These are phyloP conservation scores for Phyto melanocephala DNA, from an alignment of 2,888 invertebrate species.

Conservation along the genomic window DNA sequence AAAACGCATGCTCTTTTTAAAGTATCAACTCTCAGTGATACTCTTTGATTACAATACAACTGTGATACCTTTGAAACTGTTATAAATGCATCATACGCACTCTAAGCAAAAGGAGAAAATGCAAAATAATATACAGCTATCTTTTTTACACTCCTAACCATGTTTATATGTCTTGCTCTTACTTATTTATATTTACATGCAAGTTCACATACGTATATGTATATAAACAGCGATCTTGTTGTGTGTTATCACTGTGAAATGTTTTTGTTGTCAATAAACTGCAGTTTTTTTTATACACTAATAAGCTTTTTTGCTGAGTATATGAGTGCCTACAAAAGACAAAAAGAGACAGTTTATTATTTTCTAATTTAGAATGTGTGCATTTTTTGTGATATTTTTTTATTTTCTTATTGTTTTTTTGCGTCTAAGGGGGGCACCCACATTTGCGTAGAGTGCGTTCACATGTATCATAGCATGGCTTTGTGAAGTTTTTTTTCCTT, in stretches of 20 bases:
- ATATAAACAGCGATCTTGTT: constrained; percentile 22
- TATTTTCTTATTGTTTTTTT: constrained; percentile 31
- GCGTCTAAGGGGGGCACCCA: constrained; percentile 59
- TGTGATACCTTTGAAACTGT: constrained; percentile 25
- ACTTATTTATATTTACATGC: no score
- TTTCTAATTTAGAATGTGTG: not conserved
- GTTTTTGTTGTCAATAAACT: constrained; percentile 33
- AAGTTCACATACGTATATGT: no score
- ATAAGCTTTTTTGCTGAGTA: not conserved
- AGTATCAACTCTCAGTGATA: constrained; percentile 38
- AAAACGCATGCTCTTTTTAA: constrained; percentile 53
- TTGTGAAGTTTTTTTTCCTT: constrained; percentile 7
- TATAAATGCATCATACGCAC: constrained; percentile 31
- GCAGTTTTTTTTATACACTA: constrained; percentile 26
- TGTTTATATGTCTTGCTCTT: not conserved
- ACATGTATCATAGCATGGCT: constrained; percentile 2
- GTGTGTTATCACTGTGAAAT: not conserved
- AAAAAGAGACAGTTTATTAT: constrained; percentile 2
- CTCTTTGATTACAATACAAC: not conserved
- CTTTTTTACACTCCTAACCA: not conserved
- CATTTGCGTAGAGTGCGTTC: constrained; percentile 58
- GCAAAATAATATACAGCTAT: constrained; percentile 1
- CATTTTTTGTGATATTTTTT: constrained; percentile 29
- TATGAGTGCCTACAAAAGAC: not conserved
- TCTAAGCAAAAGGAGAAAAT: constrained; percentile 22